phyloP scores from a whole-genome alignment of 2,113 vertebrate species.

The Chascanopsetta lugubris region DNA sequence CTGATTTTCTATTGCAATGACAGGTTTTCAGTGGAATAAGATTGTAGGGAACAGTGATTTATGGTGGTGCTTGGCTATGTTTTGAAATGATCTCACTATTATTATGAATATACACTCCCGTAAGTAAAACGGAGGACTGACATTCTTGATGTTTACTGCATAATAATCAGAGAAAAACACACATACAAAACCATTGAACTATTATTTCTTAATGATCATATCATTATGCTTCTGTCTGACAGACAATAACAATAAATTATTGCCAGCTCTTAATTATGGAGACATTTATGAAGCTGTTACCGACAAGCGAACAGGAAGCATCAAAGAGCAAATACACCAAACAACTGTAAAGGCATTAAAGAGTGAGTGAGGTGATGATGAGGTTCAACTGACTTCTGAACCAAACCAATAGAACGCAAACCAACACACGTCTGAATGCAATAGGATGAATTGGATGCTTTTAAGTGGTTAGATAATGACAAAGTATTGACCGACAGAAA shows the following conservation, averaged over 20 bases:
- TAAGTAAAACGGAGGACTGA: neutral
- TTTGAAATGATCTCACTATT: neutral
- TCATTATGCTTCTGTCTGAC: neutral
- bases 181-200: neutral
- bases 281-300: neutral
- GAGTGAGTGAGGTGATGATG: neutral
- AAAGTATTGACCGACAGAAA: neutral
- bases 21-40: neutral
- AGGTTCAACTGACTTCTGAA: neutral
- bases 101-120: neutral
- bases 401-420: neutral
- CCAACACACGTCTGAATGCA: neutral
- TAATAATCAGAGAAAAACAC: neutral
- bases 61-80: neutral
- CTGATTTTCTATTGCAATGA: neutral
- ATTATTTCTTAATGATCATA: neutral
- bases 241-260: neutral
- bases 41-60: neutral
- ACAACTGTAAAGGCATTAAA: neutral
- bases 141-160: neutral
- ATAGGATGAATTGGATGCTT: conserved; percentile 4
- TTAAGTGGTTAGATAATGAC: neutral
- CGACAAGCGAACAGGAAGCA: neutral
- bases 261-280: neutral
- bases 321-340: neutral